These are phyloP conservation scores for Penaeus chinensis DNA, from an alignment of 1,140 invertebrate genomes.

Conservation along the genomic window DNA sequence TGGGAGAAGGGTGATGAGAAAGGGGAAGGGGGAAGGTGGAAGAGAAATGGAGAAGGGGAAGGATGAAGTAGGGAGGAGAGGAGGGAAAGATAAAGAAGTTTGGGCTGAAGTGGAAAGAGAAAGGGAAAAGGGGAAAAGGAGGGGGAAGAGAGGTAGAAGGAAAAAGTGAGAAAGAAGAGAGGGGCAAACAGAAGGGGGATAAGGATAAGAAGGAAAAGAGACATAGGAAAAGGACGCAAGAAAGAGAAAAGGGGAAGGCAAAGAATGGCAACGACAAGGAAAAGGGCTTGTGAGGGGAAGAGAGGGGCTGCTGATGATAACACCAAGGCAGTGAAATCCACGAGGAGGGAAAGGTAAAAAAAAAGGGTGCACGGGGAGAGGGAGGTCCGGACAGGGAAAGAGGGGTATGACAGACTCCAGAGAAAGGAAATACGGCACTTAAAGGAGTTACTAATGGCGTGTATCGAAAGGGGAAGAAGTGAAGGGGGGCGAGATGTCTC, in stretches of 20 bases:
- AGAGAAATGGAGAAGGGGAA: neutral
- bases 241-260: neutral
- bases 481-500: neutral
- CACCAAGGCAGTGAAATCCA: neutral
- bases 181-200: neutral
- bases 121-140: neutral
- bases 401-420: neutral
- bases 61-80: neutral
- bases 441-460: conserved; percentile 22
- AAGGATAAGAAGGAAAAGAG: neutral
- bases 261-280: neutral
- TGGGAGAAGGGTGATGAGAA: neutral
- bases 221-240: neutral
- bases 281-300: neutral
- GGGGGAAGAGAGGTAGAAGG: neutral
- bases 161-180: neutral
- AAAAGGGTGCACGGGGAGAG: neutral
- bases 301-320: neutral
- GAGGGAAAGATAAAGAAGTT: neutral
- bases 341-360: neutral
- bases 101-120: neutral
- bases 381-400: neutral
- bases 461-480: neutral
- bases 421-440: conserved; percentile 64
- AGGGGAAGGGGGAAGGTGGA: neutral